Conservation (phyloP, 2,113 vertebrate genomes). For the Aegithalos caudatus region DNA sequence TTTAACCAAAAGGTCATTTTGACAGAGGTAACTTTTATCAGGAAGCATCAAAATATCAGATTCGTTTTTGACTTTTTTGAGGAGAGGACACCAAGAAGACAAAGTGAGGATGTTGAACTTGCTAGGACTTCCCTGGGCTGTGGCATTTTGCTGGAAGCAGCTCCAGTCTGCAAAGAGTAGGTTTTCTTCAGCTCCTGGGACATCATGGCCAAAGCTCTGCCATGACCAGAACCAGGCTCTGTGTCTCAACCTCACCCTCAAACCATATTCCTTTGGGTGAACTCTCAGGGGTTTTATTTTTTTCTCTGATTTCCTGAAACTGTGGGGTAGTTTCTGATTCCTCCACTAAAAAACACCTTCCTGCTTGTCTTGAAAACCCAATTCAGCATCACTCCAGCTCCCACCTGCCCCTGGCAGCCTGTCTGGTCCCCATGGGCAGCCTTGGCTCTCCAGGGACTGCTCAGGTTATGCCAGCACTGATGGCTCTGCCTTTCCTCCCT, state of each 20-base stretch:
- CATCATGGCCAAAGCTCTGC: accelerated
- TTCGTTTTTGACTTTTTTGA: background rate
- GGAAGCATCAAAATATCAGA: background rate
- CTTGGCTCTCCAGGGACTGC: background rate
- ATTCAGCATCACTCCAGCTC: background rate
- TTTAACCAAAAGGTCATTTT: constrained; percentile 52
- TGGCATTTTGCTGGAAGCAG: background rate
- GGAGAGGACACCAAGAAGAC: background rate
- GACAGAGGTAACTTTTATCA: constrained; percentile 18
- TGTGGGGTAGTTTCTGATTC: background rate
- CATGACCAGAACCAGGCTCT: background rate
- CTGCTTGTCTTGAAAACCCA: background rate
- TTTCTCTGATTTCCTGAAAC: background rate
- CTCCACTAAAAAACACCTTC: background rate
- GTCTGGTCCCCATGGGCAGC: accelerated
- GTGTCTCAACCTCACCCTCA: background rate
- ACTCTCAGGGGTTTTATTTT: background rate
- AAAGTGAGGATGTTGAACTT: background rate
- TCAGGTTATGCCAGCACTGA: background rate
- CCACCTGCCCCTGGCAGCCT: background rate
- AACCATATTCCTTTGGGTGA: background rate
- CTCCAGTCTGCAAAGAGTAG: background rate
- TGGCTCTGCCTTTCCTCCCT: background rate
- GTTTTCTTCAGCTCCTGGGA: background rate
- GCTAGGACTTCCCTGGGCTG: background rate